Evolutionary conservation across 2,888 invertebrate species (phyloP), one percentile per base, ranked within the genome.

Genomic region (Agonopterix heracliana): DNA sequence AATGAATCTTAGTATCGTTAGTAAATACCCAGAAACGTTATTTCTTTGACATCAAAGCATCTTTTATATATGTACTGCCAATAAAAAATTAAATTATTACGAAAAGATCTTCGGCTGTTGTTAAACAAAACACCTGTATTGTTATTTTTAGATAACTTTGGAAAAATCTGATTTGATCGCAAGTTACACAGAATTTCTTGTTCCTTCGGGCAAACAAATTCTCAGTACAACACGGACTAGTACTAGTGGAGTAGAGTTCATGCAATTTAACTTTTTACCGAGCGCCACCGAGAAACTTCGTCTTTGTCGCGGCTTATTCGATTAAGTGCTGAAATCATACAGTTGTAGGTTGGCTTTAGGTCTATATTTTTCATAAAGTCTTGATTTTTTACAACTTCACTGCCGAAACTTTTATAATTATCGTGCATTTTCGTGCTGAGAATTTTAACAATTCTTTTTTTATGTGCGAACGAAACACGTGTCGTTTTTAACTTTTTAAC

Each of bases 241-340:
- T 26, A 5, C 26, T 26, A 26, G 26, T 26, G 57, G 52, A 54
- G 51, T 45, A 55, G 57, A 60, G 65, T 69, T 68, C 63, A 65
- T 70, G 68, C 75, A 78, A 78, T 78, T 78, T 77, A 81, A 80
- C 80, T 81, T 81, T 79, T 79, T 74, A 67, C 73, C 54, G 65
- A 60, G 63, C 60, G 60, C 49, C 59, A 54, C 56, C 61, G 56
- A 47, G 56, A 64, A 76, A 75, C 73, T 76, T 68, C 56, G 62
- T 69, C 74, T 68, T 72, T 72, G 70, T 72, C 64, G 56, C 52
- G 52, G 60, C 59, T 72, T 68, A 78, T 77, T 76, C 64, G 71
- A 74, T 79, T 76, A 75, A 63, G 56, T 59, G 64, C 54, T 63
- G 51, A 65, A 70, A 65, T 69, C 60, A 63, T 64, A 59, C 51